These are phyloP conservation scores for Nesospiza acunhae DNA, from an alignment of 2,113 vertebrate species.

Conservation along the genomic window DNA sequence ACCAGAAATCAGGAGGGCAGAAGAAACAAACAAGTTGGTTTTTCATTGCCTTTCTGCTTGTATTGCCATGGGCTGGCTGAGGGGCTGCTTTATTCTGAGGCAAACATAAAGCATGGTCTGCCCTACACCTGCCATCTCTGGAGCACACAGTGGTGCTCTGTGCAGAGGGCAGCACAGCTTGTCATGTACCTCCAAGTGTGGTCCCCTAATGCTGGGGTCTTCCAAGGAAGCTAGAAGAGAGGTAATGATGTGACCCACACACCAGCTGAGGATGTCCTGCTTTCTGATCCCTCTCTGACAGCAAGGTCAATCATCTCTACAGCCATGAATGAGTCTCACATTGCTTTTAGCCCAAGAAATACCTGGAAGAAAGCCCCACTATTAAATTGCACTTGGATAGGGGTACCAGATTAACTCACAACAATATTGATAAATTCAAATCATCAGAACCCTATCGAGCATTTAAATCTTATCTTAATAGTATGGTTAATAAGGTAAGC, in stretches of 20 bases:
- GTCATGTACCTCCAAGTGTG: neutral
- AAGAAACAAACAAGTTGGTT: neutral
- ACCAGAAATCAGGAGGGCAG: neutral
- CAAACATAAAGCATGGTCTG: neutral
- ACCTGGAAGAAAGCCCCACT: neutral
- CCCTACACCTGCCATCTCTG: neutral
- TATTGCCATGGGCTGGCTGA: neutral
- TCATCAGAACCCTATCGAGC: neutral
- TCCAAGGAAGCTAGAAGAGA: neutral
- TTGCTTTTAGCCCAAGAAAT: neutral
- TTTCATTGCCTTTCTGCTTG: neutral
- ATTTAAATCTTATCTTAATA: neutral
- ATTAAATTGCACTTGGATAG: neutral
- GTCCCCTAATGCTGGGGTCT: neutral
- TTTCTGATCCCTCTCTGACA: neutral
- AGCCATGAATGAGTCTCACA: neutral
- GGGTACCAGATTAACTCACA: neutral
- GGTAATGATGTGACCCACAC: neutral
- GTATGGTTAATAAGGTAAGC: neutral
- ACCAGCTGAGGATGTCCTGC: neutral
- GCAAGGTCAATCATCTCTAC: neutral
- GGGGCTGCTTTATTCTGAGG: neutral
- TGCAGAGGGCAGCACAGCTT: neutral
- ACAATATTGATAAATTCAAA: neutral
- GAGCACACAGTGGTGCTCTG: neutral